A percentile compares a stretch with the other conserved stretches of the same genome.
Evolutionary conservation across 2,797 vertebrate species (phyloP).

Genomic region (Sebastes goodei): DNA sequence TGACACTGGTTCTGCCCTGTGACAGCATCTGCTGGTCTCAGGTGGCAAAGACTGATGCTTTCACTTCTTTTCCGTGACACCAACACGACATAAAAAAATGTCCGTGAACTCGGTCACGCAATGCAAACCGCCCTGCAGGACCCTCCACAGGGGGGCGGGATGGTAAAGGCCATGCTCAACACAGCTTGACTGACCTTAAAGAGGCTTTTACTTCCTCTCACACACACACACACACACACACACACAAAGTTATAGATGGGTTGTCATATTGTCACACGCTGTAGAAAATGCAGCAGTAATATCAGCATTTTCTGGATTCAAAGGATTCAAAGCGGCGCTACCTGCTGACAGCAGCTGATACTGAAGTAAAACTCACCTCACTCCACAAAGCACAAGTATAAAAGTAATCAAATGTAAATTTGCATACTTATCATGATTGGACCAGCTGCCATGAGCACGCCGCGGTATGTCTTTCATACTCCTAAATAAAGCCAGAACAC

Average conservation of each 20-base stretch:
- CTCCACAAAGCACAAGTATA: constrained; percentile 47
- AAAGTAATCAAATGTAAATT: constrained; percentile 68
- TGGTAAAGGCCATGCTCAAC: constrained; percentile 59
- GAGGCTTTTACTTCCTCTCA: constrained; percentile 19
- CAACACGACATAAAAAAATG: constrained; percentile 28
- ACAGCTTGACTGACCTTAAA: constrained; percentile 67
- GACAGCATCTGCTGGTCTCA: constrained; percentile 28
- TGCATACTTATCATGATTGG: constrained; percentile 70
- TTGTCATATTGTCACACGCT: constrained; percentile 39
- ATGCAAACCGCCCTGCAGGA: constrained; percentile 39
- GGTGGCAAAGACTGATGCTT: constrained; percentile 23
- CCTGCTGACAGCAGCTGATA: constrained; percentile 70
- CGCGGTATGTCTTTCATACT: constrained; percentile 39
- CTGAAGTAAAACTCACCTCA: constrained; percentile 49
- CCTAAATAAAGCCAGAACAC: constrained; percentile 45
- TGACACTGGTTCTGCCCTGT: constrained; percentile 17
- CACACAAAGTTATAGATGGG: constrained; percentile 26
- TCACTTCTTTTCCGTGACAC: constrained; percentile 36
- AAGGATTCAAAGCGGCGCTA: constrained; percentile 41
- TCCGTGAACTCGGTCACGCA: constrained; percentile 55
- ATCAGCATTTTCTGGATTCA: constrained; percentile 58
- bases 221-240: background rate
- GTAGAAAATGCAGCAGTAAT: constrained; percentile 48
- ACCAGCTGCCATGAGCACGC: constrained; percentile 48
- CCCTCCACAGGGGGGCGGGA: constrained; percentile 39